Conservation (phyloP, 2,888 invertebrate species). For the Pherbina coryleti region DNA sequence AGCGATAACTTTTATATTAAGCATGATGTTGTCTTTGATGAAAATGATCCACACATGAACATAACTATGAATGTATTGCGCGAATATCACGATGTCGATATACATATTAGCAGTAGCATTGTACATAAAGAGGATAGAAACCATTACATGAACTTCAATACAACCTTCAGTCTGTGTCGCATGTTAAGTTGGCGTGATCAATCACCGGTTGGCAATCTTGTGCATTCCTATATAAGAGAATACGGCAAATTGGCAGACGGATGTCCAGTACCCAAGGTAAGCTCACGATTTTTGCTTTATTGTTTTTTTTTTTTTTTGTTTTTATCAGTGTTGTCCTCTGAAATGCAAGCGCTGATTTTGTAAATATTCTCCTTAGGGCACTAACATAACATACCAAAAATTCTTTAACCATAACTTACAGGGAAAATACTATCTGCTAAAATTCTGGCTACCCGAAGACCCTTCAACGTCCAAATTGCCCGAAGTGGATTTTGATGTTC, state of each 20-base stretch:
- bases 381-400: slow-evolving; percentile 44
- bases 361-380: background rate
- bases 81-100: slow-evolving; percentile 57
- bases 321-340: background rate
- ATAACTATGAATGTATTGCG: slow-evolving; percentile 60
- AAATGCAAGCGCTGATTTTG: background rate
- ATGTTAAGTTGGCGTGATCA: slow-evolving; percentile 55
- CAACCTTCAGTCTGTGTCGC: slow-evolving; percentile 61
- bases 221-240: slow-evolving; percentile 56
- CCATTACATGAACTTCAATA: slow-evolving; percentile 57
- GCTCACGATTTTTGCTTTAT: too few relatives aligned
- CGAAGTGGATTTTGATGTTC: slow-evolving; percentile 59
- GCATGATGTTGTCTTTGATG: slow-evolving; percentile 59
- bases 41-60: slow-evolving; percentile 63
- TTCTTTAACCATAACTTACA: slow-evolving; percentile 54
- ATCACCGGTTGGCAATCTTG: slow-evolving; percentile 61
- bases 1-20: slow-evolving; percentile 60
- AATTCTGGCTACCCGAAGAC: slow-evolving; percentile 67
- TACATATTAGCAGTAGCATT: slow-evolving; percentile 56
- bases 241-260: slow-evolving; percentile 59
- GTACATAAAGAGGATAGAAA: slow-evolving; percentile 57
- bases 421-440: slow-evolving; percentile 62
- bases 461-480: slow-evolving; percentile 58
- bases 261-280: slow-evolving; percentile 63
- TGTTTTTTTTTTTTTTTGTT: too few relatives aligned